phyloP scores from a whole-genome alignment of 2,888 invertebrate species.

The Theristus sp. region DNA sequence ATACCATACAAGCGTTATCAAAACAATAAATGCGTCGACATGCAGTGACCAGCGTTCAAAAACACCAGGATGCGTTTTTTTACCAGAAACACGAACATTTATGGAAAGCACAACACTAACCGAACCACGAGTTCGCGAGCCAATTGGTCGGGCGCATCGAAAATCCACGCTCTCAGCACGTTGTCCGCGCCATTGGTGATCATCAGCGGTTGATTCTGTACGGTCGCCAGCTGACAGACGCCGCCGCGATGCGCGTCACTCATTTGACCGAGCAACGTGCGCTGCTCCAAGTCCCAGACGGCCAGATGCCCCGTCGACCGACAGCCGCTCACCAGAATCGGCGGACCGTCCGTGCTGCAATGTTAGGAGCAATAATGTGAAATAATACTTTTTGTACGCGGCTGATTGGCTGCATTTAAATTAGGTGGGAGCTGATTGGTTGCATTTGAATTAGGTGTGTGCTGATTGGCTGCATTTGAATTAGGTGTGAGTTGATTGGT shows the following conservation, averaged over 20 bases:
- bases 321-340: conserved; percentile 18
- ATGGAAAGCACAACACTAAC: neutral
- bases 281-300: conserved; percentile 62
- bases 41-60: no score
- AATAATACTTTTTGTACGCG: neutral
- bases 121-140: conserved; percentile 26
- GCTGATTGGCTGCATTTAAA: no score
- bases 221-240: neutral
- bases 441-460: no score
- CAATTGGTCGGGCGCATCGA: conserved; percentile 70
- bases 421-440: no score
- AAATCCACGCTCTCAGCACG: conserved; percentile 38
- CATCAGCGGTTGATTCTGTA: neutral
- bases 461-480: no score
- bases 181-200: conserved; percentile 31
- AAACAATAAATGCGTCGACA: no score
- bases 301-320: conserved; percentile 55
- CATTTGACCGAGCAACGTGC: conserved; percentile 54
- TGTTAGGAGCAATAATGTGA: neutral
- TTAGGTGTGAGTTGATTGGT: no score
- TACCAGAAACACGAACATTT: no score
- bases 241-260: conserved; percentile 48
- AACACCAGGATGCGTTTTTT: no score
- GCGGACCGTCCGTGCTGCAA: conserved; percentile 20
- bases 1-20: no score